Evolutionary conservation across 92 coral and sea anemone species (phyloP), one percentile per base, ranked within the genome.

Genomic region (Zoanthus sansibaricus): DNA sequence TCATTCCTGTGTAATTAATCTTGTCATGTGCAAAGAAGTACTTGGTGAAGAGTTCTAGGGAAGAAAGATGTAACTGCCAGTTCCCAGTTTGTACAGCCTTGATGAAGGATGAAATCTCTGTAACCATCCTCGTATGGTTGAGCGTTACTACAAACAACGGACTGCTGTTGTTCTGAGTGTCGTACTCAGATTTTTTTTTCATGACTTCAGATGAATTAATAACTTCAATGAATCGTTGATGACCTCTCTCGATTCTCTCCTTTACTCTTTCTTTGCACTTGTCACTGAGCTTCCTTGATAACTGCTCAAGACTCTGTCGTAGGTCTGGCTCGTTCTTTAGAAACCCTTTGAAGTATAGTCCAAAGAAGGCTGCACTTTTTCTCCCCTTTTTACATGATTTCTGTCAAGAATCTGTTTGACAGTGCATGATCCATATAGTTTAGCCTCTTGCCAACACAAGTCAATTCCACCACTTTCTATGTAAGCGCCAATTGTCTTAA

Each of bases 81-180:
- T 25, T 25, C 25, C 25, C 25, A 52, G 93, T 87, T 10, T 87
- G 91, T 0, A 59, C 67, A 7, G 67, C 67, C 13, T 12, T 59
- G 10, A 59, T 59, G 67, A 59, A 59, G 67, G 55, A 72, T 87
- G 67, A 30, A 90, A 92, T 92, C 72, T 92, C 92, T 83, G 75
- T 74, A 16, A 92, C 94, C 90, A 91, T 92, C 31, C 76, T 25
- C 90, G 89, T 92, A 77, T 92, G 88, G 52, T 72, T 72, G 25
- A 0, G 25, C 0, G 25, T 25, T 25, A 25, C 25, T 0, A 25
- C 25, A 25, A 25, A 25, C 25, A 10, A 88, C 82, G 73, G 82
- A 78, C 84, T 80, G 59, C 59, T 42, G 72, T 84, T 75, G 71
- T 82, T 75, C 71, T 66, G 44, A 78, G 44, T 71, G 44, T 71